Percentiles rank a stretch among this genome's conserved stretches.
phyloP scores from a whole-genome alignment of 2,113 vertebrate genomes.

The Diadophis punctatus region DNA sequence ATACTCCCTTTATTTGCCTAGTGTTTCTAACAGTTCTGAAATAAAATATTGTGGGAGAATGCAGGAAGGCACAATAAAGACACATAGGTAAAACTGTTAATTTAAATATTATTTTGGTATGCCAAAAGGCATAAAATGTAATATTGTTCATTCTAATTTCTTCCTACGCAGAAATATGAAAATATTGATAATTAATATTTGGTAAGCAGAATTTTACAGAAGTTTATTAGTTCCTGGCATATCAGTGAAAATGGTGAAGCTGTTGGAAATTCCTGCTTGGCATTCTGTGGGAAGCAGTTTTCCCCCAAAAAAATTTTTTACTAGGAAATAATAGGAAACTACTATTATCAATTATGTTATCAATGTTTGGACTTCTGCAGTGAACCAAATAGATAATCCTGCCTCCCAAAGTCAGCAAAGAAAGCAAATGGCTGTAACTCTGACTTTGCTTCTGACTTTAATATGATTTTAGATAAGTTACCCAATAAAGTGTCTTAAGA shows the following conservation, averaged over 20 bases:
- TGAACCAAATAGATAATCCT: slow-evolving; percentile 21
- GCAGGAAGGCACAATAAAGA: background rate
- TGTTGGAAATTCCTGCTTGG: background rate
- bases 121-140: background rate
- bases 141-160: too few species aligned
- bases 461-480: slow-evolving; percentile 42
- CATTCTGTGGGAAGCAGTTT: background rate
- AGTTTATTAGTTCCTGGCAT: background rate
- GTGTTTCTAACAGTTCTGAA: background rate
- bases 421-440: slow-evolving; percentile 24
- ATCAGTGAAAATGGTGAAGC: background rate
- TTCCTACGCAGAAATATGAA: background rate
- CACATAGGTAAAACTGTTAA: background rate
- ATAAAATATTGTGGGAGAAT: background rate
- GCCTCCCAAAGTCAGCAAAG: slow-evolving; percentile 11
- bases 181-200: background rate
- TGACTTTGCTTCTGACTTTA: slow-evolving; percentile 35
- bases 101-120: background rate
- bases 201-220: background rate
- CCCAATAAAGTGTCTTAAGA: slow-evolving; percentile 3
- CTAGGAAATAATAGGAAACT: background rate
- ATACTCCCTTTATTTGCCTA: background rate
- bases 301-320: background rate
- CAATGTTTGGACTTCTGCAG: background rate
- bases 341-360: background rate